Base-by-base conservation (phyloP, 2,888 invertebrate species). In the Trachelus iudaicus region DNA sequence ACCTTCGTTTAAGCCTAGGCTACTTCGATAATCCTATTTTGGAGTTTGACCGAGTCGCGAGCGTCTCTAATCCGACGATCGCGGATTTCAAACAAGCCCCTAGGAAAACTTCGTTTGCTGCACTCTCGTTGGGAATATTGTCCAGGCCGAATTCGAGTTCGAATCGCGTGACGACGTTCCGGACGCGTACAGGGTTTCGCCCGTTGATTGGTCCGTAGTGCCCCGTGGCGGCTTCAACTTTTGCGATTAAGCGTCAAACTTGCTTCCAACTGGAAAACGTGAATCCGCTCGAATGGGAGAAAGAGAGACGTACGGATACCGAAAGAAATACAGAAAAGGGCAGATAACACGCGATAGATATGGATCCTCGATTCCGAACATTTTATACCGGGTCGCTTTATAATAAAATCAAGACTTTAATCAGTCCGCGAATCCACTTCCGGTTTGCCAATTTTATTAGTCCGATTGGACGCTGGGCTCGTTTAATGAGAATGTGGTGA, bases 401-500 rank as follows among this genome's bases (percentile, higher is more conserved):
- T 56, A 56, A 56, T 23, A 23, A 56, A 56, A 23, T 56, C 9
- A 9, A 56, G 23, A 56, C 15, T 56, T 56, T 56, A 56, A 23
- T 56, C 23, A 56, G 23, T 23, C 23, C 56, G 23, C 56, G 56
- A 56, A 34, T 33, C 13, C 71, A 13, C 30, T 9, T 34, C 23
- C 11, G 71, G 34, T 31, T 33, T 15, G 6, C 33, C 31, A 71
- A 30, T 30, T 34, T 71, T 71, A 34, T 71, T 71, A 71, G 34
- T 30, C 0, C 11, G 30, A 33, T 71, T 71, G 34, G 34, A 34
- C n/a, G 40, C 34, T 30, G 33, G 30, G 35, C 34, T 56, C 23
- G 56, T 23, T 56, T 56, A 71, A 40, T 56, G 31, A 56, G 68
- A 77, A 77, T 73, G 69, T 79, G 77, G 81, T 73, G 77, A 77